A percentile compares a stretch with the other conserved stretches of the same genome.
These are phyloP conservation scores for Corythornis vintsioides DNA, from an alignment of 2,113 vertebrate genomes.

Conservation along the genomic window DNA sequence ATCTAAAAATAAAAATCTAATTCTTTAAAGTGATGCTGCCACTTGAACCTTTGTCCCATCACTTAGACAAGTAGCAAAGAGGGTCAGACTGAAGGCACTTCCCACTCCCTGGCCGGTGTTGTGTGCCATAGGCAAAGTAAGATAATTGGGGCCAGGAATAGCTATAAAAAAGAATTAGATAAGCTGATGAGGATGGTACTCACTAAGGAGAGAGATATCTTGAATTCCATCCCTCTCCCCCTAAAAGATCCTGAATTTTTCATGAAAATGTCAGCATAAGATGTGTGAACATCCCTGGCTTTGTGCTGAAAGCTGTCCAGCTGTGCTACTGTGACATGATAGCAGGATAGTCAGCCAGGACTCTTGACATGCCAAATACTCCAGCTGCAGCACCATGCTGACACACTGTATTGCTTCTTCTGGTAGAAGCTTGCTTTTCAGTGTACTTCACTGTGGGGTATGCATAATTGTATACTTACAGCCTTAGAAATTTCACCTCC, in stretches of 20 bases:
- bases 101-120: neutral
- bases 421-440: constrained; percentile 38
- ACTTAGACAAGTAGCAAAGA: neutral
- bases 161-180: neutral
- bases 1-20: neutral
- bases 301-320: constrained; percentile 27
- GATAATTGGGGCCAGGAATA: neutral
- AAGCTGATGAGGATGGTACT: neutral
- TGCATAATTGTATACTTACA: neutral
- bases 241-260: constrained; percentile 39
- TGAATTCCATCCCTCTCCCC: neutral
- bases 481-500: constrained; percentile 9
- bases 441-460: neutral
- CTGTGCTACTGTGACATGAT: constrained; percentile 33
- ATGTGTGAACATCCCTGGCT: neutral
- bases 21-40: neutral
- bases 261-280: constrained; percentile 4
- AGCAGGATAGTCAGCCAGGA: neutral
- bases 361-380: neutral
- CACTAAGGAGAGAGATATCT: neutral
- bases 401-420: constrained; percentile 10
- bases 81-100: neutral
- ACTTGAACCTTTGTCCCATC: neutral
- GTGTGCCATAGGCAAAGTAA: neutral
- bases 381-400: constrained; percentile 28